Evolutionary conservation across 2,888 invertebrate species (phyloP), one percentile per base, ranked within the genome.

Genomic region (Heteromyza rotundicornis): DNA sequence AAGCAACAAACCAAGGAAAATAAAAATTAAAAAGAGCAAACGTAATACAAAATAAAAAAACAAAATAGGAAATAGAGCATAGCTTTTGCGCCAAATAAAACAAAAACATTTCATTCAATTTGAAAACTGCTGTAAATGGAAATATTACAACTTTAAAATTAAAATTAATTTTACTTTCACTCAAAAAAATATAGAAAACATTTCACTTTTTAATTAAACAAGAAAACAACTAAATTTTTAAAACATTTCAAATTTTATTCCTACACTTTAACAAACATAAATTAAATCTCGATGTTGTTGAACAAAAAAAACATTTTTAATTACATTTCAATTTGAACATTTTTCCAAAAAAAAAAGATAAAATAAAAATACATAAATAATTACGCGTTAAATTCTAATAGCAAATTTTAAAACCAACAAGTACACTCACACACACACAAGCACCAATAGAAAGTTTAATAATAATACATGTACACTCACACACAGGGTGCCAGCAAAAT

Each of bases 211-310:
- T 27, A 27, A 40, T 40, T 40, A 40, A 40, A 47, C 2, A 5
- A 47, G 19, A 20, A 47, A 47, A 47, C 17, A 47, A 47, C 3
- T 2, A 47, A 19, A 17, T 47, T 47, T 47, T 47, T 17, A 17
- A 19, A 5, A 14, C 20, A 47, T 47, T 47, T 47, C 47, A 19
- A 19, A 47, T 19, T 47, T 47, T 47, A 47, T 47, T 47, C 47
- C 17, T 47, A 40, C 40, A 40, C 20, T 19, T 17, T 47, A 20
- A 47, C 17, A 47, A 47, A 47, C 17, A 47, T n/a, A 47, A 8
- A 17, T 47, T 17, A 19, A 14, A 65, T 67, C 65, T 67, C 54
- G 67, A 65, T 65, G 65, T 67, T 65, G 65, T 65, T 67, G 59
- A 60, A 57, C 27, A n/a, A 35, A n/a, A n/a, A n/a, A n/a, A n/a